These are phyloP conservation scores for Sternarchorhynchus goeldii DNA, from an alignment of 2,797 vertebrate species.

Conservation along the genomic window DNA sequence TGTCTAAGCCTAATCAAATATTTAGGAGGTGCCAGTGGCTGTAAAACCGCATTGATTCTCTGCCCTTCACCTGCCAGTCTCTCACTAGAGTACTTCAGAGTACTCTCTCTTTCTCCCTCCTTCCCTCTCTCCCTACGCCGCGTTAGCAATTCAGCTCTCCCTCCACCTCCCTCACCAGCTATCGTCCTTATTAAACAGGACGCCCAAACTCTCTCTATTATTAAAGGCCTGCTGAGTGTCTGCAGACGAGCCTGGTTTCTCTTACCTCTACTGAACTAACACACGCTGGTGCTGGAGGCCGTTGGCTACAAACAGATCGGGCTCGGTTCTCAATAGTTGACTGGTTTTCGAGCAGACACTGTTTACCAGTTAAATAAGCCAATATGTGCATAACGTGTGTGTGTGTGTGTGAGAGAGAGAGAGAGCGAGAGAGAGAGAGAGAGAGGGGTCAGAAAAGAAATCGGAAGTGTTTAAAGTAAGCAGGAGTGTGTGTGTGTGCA, in stretches of 20 bases:
- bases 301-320: too few relatives aligned
- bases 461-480: neutral
- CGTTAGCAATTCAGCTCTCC: neutral
- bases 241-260: constrained; percentile 17
- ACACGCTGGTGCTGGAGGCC: neutral
- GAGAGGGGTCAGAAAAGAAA: too few relatives aligned
- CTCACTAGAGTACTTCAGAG: constrained; percentile 2
- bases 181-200: constrained; percentile 25
- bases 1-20: constrained; percentile 47
- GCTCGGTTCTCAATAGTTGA: too few relatives aligned
- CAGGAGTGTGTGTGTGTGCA: neutral
- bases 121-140: neutral
- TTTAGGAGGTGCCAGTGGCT: constrained; percentile 50
- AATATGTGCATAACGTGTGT: neutral
- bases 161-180: constrained; percentile 9
- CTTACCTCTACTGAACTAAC: neutral
- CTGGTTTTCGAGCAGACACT: too few relatives aligned
- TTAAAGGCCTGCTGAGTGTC: constrained; percentile 62
- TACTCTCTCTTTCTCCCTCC: constrained; percentile 1
- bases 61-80: constrained; percentile 10
- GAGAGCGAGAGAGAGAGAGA: too few relatives aligned
- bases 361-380: too few relatives aligned
- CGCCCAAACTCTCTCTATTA: constrained; percentile 38
- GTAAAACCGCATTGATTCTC: constrained; percentile 53
- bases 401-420: neutral